Evolutionary conservation across 2,113 vertebrate genomes (phyloP).

Genomic region (Nothobranchius furzeri): DNA sequence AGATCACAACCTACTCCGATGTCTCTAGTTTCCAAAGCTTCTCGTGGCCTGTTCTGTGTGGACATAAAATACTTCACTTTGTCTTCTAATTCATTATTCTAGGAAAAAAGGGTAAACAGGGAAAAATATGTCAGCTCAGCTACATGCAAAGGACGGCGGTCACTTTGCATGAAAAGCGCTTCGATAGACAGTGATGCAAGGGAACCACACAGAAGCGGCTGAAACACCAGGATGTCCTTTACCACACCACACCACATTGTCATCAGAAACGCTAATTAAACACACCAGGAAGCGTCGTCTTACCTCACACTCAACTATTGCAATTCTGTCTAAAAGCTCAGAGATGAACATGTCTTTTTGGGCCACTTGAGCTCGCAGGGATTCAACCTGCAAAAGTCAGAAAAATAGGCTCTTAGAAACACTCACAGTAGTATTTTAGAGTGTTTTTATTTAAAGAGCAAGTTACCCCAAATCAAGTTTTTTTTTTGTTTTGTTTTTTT

Average conservation of each 20-base stretch:
- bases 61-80: constrained; percentile 92
- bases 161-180: constrained; percentile 36
- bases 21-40: constrained; percentile 83
- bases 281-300: constrained; percentile 32
- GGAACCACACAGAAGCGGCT: constrained; percentile 24
- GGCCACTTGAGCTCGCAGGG: constrained; percentile 87
- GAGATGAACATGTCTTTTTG: constrained; percentile 94
- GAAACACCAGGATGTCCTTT: constrained; percentile 21
- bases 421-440: neutral
- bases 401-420: neutral
- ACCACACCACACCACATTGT: constrained; percentile 26
- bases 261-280: neutral
- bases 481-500: no score
- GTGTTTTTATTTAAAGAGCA: no score
- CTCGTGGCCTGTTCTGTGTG: constrained; percentile 75
- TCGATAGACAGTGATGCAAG: constrained; percentile 25
- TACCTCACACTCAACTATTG: constrained; percentile 98
- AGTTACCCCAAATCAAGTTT: no score
- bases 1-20: constrained; percentile 87
- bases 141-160: constrained; percentile 55
- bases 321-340: constrained; percentile 95
- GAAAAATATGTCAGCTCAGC: constrained; percentile 72
- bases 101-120: constrained; percentile 71
- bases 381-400: constrained; percentile 81
- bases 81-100: constrained; percentile 99